These are phyloP conservation scores for Kradibia gibbosae DNA, from an alignment of 1,140 invertebrate species.

Conservation along the genomic window DNA sequence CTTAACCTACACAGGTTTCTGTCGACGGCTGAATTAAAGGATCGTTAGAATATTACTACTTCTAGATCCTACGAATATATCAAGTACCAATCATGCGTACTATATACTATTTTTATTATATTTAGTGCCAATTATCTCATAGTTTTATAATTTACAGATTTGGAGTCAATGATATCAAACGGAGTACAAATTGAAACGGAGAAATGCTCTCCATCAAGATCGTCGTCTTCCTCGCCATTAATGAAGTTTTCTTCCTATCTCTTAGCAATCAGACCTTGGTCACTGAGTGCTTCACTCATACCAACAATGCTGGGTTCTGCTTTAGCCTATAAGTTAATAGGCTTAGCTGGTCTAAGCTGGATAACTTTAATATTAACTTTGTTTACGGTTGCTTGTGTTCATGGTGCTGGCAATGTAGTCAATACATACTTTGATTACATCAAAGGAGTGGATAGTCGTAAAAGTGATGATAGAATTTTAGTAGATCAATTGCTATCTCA, in stretches of 20 bases:
- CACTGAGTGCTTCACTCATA: conserved; percentile 90
- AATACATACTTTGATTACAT: conserved; percentile 97
- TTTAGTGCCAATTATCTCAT: neutral
- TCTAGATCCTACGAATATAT: neutral
- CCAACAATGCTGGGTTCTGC: conserved; percentile 91
- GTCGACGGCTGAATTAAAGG: conserved; percentile 27
- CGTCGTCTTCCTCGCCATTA: conserved; percentile 72
- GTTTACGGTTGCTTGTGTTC: conserved; percentile 90
- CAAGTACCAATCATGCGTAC: conserved; percentile 8
- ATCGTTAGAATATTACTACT: conserved; percentile 4
- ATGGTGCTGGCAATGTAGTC: conserved; percentile 96
- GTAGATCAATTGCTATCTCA: conserved; percentile 91
- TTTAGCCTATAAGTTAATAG: conserved; percentile 84
- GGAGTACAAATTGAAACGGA: conserved; percentile 40
- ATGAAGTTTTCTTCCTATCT: conserved; percentile 92
- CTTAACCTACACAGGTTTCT: conserved; percentile 31
- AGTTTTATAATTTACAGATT: conserved; percentile 23
- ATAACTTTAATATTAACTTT: conserved; percentile 85
- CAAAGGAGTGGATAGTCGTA: conserved; percentile 92
- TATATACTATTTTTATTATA: neutral
- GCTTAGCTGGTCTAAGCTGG: conserved; percentile 82
- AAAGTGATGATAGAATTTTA: conserved; percentile 92
- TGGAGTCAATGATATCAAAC: conserved; percentile 48
- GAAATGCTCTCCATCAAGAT: conserved; percentile 49
- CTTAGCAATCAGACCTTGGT: conserved; percentile 91